A percentile compares a stretch with the other conserved stretches of the same genome.
phyloP scores from a whole-genome alignment of 2,113 vertebrate species.

The Alethe diademata region DNA sequence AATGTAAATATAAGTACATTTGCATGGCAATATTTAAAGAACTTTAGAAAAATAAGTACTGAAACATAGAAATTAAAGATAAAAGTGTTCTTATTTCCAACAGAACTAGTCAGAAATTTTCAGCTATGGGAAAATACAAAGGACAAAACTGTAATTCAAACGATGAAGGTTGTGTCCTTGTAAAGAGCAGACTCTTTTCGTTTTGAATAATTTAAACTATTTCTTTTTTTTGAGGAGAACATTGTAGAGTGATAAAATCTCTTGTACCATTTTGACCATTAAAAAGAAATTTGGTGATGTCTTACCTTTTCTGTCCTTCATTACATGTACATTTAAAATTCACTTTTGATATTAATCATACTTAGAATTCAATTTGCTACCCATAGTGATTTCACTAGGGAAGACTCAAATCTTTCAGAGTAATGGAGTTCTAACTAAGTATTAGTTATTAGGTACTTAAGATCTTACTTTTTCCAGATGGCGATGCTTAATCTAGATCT shows the following conservation, averaged over 20 bases:
- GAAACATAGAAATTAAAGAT: neutral
- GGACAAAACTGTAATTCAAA: neutral
- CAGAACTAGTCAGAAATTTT: neutral
- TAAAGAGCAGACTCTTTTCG: neutral
- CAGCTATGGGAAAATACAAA: neutral
- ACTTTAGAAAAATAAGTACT: neutral
- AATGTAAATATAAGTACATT: conserved; percentile 27
- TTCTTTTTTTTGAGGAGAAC: neutral
- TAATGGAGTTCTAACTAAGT: neutral
- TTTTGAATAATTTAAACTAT: conserved; percentile 22
- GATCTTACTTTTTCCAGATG: neutral
- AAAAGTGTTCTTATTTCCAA: neutral
- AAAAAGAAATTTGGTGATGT: conserved; percentile 27
- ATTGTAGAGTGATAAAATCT: neutral
- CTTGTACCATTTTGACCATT: neutral
- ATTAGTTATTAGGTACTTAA: conserved; percentile 47
- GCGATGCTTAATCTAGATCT: neutral
- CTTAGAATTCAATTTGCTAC: conserved; percentile 47
- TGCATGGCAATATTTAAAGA: neutral
- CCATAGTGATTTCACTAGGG: neutral
- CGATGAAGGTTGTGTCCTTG: neutral
- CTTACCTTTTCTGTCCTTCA: conserved; percentile 23
- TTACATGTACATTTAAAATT: conserved; percentile 39
- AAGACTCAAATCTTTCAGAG: neutral
- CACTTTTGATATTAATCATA: conserved; percentile 31